Conservation (phyloP, 2,113 vertebrate species). For the Leucosticte australis region DNA sequence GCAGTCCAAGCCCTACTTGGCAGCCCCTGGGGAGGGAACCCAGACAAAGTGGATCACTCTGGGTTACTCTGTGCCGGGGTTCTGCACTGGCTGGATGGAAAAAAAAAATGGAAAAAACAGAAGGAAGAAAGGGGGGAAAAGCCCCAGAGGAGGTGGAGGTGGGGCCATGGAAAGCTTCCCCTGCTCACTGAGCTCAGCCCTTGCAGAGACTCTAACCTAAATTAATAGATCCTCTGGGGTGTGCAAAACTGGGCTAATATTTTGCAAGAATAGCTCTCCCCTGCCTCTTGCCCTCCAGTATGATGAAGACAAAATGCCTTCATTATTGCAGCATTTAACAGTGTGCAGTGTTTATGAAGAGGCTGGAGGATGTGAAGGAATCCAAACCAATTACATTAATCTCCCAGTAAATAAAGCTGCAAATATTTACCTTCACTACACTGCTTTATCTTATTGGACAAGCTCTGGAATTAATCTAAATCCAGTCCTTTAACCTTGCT, state of each 20-base stretch:
- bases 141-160: neutral
- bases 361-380: slow-evolving; percentile 55
- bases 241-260: slow-evolving; percentile 61
- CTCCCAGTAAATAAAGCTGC: slow-evolving; percentile 55
- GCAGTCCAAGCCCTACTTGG: neutral
- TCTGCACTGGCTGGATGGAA: neutral
- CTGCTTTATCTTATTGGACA: slow-evolving; percentile 48
- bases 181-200: neutral
- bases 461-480: slow-evolving; percentile 49
- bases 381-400: slow-evolving; percentile 65
- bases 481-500: slow-evolving; percentile 42
- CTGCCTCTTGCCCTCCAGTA: slow-evolving; percentile 30
- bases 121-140: neutral
- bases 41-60: neutral
- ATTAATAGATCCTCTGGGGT: slow-evolving; percentile 51
- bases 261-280: slow-evolving; percentile 54
- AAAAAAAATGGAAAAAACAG: no score
- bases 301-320: slow-evolving; percentile 64
- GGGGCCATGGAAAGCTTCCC: neutral
- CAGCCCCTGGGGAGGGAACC: neutral
- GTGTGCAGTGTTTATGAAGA: slow-evolving; percentile 54
- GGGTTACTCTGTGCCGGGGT: neutral
- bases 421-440: slow-evolving; percentile 45
- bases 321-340: slow-evolving; percentile 61
- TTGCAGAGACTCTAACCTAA: slow-evolving; percentile 38